A percentile compares a stretch with the other conserved stretches of the same genome.
Evolutionary conservation across 2,113 vertebrate species (phyloP).

Genomic region (western clawed frog (Xenopus tropicalis)): DNA sequence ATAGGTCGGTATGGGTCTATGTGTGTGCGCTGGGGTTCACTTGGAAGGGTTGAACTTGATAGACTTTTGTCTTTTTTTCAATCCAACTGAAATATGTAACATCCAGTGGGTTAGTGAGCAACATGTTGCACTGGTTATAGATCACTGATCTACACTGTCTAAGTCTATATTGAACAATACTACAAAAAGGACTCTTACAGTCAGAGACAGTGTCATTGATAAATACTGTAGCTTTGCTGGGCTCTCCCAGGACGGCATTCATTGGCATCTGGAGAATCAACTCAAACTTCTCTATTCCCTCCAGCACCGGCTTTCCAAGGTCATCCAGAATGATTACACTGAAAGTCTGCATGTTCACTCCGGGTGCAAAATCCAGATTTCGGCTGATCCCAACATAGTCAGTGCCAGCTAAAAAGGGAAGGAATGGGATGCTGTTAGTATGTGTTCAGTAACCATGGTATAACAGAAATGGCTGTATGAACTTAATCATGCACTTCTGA

Average conservation of each 20-base stretch:
- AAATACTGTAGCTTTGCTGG: constrained; percentile 73
- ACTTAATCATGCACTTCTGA: no score
- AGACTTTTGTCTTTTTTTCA: no score
- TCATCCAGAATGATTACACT: constrained; percentile 85
- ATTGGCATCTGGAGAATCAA: constrained; percentile 86
- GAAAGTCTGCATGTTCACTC: constrained; percentile 82
- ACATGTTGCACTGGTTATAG: no score
- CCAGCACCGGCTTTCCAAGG: constrained; percentile 84
- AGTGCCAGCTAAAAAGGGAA: constrained; percentile 72
- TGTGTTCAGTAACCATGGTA: neutral
- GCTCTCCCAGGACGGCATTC: constrained; percentile 83
- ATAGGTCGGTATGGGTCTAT: no score
- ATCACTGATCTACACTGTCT: no score
- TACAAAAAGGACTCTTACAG: constrained; percentile 65
- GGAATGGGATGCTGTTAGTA: neutral
- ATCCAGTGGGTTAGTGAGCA: no score
- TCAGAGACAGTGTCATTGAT: constrained; percentile 90
- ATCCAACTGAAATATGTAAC: no score
- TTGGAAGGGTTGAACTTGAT: no score
- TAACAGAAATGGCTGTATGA: no score
- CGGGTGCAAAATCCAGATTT: constrained; percentile 85
- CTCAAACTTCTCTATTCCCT: constrained; percentile 86
- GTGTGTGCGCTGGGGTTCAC: no score
- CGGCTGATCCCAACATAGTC: constrained; percentile 93
- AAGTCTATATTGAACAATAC: no score